Conservation (phyloP, 2,797 vertebrate species). For the Taenioides sp. region DNA sequence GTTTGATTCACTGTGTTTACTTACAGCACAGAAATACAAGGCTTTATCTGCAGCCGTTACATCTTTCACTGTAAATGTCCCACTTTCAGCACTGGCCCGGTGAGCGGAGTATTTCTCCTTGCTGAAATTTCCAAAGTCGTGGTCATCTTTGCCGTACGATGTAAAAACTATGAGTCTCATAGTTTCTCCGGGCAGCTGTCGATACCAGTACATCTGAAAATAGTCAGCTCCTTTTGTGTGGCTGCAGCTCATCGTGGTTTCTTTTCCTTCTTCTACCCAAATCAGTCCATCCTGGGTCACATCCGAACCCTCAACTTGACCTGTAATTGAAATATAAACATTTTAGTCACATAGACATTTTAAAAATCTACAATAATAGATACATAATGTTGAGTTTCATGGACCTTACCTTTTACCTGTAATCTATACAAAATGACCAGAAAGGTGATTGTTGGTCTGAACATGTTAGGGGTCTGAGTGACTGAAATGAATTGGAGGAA, state of each 20-base stretch:
- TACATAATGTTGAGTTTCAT: no score
- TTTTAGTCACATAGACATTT: no score
- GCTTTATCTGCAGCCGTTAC: no score
- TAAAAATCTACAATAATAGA: background rate
- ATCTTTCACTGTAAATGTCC: no score
- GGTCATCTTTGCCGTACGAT: background rate
- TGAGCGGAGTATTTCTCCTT: no score
- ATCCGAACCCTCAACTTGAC: slow-evolving; percentile 2
- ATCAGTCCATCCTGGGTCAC: background rate
- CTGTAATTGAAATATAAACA: slow-evolving; percentile 10
- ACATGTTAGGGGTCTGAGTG: background rate
- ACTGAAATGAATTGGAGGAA: background rate
- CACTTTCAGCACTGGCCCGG: no score
- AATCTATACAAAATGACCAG: background rate
- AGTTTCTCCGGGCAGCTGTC: background rate
- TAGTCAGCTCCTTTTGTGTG: slow-evolving; percentile 17
- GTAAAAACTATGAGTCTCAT: slow-evolving; percentile 4
- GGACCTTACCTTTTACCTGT: slow-evolving; percentile 3
- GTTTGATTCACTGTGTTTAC: no score
- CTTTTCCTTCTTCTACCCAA: background rate
- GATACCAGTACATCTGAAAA: background rate
- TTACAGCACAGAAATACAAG: no score
- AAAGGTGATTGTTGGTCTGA: slow-evolving; percentile 1
- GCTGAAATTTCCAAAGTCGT: slow-evolving; percentile 12
- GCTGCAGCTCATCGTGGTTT: slow-evolving; percentile 12